These are phyloP conservation scores for Actenoides lindsayi DNA, from an alignment of 2,113 vertebrate genomes.

Conservation along the genomic window DNA sequence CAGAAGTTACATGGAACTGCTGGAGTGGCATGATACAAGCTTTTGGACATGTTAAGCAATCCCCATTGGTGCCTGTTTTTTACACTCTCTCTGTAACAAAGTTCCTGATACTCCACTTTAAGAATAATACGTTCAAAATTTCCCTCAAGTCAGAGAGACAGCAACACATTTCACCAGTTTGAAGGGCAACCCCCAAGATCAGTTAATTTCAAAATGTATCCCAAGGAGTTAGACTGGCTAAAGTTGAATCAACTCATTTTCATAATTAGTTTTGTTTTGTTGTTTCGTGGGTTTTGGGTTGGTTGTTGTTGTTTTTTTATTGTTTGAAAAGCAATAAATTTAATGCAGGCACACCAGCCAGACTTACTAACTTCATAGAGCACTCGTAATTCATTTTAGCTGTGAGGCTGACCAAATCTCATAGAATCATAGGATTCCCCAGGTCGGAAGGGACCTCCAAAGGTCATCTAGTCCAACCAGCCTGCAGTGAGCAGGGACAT, in stretches of 20 bases:
- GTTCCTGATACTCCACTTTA: background rate
- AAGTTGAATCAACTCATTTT: background rate
- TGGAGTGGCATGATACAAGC: accelerated
- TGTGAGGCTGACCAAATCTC: background rate
- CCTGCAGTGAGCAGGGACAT: too few species aligned
- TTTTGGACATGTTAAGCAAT: background rate
- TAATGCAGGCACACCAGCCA: background rate
- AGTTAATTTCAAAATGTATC: background rate
- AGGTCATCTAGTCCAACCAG: too few species aligned
- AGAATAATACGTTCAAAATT: background rate
- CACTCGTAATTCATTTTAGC: background rate
- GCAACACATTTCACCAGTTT: background rate
- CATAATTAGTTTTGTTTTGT: background rate
- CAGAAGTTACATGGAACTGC: background rate
- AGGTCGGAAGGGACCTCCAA: too few species aligned
- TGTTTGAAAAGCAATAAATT: background rate
- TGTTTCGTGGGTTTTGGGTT: too few species aligned
- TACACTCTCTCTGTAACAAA: background rate
- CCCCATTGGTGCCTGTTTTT: background rate
- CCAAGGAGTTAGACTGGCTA: background rate
- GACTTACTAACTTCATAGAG: background rate
- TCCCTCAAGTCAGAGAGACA: background rate
- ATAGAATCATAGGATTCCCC: too few species aligned
- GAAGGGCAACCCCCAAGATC: background rate
- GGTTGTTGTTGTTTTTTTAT: background rate